These are phyloP conservation scores for Parochlus steinenii DNA, from an alignment of 2,888 invertebrate species.

Conservation along the genomic window DNA sequence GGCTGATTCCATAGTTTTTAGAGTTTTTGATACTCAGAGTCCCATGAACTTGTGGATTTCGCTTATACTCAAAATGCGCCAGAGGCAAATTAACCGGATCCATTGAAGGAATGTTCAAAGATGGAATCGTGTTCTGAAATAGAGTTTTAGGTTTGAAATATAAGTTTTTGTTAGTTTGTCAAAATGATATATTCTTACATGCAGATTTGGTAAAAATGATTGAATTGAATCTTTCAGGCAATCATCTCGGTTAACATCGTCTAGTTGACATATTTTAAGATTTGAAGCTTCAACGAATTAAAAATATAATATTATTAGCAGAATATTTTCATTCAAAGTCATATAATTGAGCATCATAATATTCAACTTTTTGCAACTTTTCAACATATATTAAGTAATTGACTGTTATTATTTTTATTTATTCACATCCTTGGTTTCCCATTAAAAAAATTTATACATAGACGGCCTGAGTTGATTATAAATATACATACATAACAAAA, in stretches of 20 bases:
- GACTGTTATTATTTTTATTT: no score
- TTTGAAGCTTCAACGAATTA: slow-evolving; percentile 36
- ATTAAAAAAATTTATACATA: no score
- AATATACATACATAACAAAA: no score
- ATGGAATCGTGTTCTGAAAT: slow-evolving; percentile 23
- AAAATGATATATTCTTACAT: slow-evolving; percentile 16
- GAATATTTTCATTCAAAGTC: no score
- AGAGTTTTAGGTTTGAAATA: not conserved
- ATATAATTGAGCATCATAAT: no score
- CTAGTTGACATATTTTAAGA: slow-evolving; percentile 37
- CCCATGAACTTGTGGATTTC: slow-evolving; percentile 21
- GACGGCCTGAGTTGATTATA: no score
- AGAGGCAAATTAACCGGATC: slow-evolving; percentile 25
- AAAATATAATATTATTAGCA: no score
- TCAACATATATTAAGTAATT: no score
- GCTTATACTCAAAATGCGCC: slow-evolving; percentile 22
- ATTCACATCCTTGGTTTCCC: no score
- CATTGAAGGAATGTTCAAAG: slow-evolving; percentile 24
- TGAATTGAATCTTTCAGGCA: slow-evolving; percentile 40
- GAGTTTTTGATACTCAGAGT: slow-evolving; percentile 32
- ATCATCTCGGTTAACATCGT: slow-evolving; percentile 39
- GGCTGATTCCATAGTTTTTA: slow-evolving; percentile 36
- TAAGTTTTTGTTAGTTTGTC: no score
- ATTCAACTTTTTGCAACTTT: no score
- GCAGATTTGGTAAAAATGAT: slow-evolving; percentile 29